A percentile compares a stretch with the other conserved stretches of the same genome.
phyloP scores from a whole-genome alignment of 2,888 invertebrate genomes.

The Cheilosia scutellata region DNA sequence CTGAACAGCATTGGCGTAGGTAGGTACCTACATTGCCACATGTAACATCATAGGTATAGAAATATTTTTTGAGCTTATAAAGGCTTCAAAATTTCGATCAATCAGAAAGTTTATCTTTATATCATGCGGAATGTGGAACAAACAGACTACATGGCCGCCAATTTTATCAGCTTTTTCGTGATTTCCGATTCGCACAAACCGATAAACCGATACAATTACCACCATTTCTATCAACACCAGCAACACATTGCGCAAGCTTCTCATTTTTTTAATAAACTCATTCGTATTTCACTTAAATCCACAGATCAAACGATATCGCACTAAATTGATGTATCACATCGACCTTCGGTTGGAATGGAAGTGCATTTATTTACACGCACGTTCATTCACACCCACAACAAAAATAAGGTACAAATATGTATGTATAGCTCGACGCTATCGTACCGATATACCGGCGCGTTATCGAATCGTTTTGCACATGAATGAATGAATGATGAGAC shows the following conservation, averaged over 20 bases:
- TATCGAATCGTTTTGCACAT: conserved; percentile 38
- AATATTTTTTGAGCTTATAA: background rate
- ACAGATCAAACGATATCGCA: conserved; percentile 3
- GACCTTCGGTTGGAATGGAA: conserved; percentile 15
- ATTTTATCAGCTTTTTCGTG: conserved; percentile 17
- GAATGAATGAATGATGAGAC: conserved; percentile 31
- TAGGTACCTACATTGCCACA: background rate
- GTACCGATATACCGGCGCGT: conserved; percentile 9
- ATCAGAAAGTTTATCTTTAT: conserved; percentile 11
- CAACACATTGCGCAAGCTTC: background rate
- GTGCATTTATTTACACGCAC: conserved; percentile 20
- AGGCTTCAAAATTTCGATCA: conserved; percentile 1
- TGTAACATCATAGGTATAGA: background rate
- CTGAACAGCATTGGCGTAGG: background rate
- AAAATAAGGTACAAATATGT: conserved; percentile 25
- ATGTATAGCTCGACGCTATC: conserved; percentile 27
- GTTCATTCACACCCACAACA: background rate
- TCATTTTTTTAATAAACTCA: background rate
- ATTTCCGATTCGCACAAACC: background rate
- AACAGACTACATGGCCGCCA: conserved; percentile 2
- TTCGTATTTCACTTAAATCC: background rate
- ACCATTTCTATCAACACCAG: background rate
- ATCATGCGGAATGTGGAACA: background rate
- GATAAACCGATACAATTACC: background rate
- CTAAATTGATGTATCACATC: background rate